Evolutionary conservation across 2,888 invertebrate species (phyloP).

Genomic region (Unio delphinus): DNA sequence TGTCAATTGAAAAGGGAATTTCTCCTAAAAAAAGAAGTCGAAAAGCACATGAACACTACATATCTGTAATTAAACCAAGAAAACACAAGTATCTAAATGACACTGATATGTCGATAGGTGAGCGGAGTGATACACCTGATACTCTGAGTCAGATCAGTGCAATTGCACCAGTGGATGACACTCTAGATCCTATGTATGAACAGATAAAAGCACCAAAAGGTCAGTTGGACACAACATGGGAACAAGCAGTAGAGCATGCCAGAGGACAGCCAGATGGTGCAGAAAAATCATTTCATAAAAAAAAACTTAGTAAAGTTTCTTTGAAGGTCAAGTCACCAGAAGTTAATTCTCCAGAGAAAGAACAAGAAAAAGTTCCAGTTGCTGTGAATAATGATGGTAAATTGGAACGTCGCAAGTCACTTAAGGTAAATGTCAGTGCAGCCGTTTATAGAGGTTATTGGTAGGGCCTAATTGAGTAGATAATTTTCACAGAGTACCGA

Average conservation of each 20-base stretch:
- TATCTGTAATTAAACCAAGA: slow-evolving; percentile 13
- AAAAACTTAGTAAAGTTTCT: slow-evolving; percentile 32
- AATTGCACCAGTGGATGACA: slow-evolving; percentile 52
- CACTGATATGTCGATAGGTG: slow-evolving; percentile 38
- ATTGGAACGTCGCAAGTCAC: slow-evolving; percentile 48
- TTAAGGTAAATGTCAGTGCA: slow-evolving; percentile 35
- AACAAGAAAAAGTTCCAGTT: slow-evolving; percentile 27
- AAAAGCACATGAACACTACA: slow-evolving; percentile 15
- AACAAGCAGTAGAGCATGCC: slow-evolving; percentile 59
- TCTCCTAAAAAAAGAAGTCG: slow-evolving; percentile 26
- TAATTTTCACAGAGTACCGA: too few relatives aligned
- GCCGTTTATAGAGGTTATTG: neutral
- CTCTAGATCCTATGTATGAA: slow-evolving; percentile 28
- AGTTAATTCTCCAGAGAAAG: slow-evolving; percentile 13
- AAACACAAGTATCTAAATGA: slow-evolving; percentile 30
- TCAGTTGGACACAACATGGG: slow-evolving; percentile 53
- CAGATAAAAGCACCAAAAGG: slow-evolving; percentile 18
- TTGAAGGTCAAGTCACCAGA: slow-evolving; percentile 12
- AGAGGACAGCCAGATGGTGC: slow-evolving; percentile 66
- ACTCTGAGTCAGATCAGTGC: slow-evolving; percentile 62
- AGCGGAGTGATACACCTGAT: slow-evolving; percentile 52
- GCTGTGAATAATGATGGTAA: slow-evolving; percentile 13
- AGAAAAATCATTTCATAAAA: slow-evolving; percentile 50
- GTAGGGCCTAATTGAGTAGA: too few relatives aligned
- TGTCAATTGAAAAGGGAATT: slow-evolving; percentile 25